Percentiles rank a stretch among this genome's conserved stretches.
phyloP scores from a whole-genome alignment of 1,140 invertebrate genomes.

The Polypedilum vanderplanki region DNA sequence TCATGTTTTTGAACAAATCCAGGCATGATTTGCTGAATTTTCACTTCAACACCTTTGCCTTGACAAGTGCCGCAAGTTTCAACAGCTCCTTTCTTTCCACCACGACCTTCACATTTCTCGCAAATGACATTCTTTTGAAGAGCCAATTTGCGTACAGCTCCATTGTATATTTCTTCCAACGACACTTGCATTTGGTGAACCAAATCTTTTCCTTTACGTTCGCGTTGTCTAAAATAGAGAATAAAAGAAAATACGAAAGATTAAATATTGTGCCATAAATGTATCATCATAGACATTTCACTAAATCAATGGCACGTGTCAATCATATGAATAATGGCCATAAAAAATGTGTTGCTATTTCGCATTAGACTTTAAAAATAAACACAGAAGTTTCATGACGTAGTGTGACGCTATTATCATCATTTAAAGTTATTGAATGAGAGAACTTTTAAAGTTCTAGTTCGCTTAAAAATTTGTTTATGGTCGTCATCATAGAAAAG shows the following conservation, averaged over 20 bases:
- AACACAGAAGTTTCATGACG: no score
- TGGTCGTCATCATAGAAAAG: no score
- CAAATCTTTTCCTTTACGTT: conserved; percentile 85
- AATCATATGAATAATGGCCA: not conserved
- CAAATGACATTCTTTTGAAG: conserved; percentile 97
- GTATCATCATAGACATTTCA: no score
- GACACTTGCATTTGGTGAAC: conserved; percentile 89
- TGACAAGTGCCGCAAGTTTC: conserved; percentile 81
- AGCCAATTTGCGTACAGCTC: conserved; percentile 86
- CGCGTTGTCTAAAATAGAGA: conserved; percentile 47
- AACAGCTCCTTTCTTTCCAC: conserved; percentile 91
- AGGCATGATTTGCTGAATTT: conserved; percentile 86
- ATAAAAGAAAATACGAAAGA: not conserved
- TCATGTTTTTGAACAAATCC: conserved; percentile 97
- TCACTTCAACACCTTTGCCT: conserved; percentile 85
- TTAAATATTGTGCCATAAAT: not conserved
- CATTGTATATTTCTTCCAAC: conserved; percentile 95
- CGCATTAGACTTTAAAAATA: no score
- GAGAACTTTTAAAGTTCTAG: no score
- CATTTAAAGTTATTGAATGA: no score
- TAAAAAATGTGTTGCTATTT: not conserved
- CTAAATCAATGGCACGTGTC: not conserved
- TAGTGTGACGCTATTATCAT: no score
- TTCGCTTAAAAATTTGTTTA: no score
- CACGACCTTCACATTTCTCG: conserved; percentile 90